Conservation (phyloP, 2,888 invertebrate genomes). For the Drosophila parthenogenetica region DNA sequence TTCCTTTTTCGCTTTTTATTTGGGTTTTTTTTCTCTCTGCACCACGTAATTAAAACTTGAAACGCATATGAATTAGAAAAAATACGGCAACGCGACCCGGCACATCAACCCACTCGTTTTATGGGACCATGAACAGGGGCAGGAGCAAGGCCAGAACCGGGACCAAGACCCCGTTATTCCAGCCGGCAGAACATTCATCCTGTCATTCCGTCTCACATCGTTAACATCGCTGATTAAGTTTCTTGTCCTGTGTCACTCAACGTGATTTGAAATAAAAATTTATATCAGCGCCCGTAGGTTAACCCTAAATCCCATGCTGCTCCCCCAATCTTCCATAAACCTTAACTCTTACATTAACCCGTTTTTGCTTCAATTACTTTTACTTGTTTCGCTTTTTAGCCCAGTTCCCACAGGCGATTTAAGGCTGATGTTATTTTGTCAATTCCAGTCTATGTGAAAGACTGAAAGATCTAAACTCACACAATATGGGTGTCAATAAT, state of each 20-base stretch:
- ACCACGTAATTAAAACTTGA: conserved; percentile 84
- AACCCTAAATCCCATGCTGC: not conserved
- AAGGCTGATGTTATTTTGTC: not conserved
- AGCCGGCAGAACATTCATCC: conserved; percentile 12
- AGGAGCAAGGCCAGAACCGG: conserved; percentile 31
- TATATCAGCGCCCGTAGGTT: conserved; percentile 42
- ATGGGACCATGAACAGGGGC: conserved; percentile 37
- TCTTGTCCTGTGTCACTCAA: conserved; percentile 82
- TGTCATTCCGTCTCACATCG: conserved; percentile 75
- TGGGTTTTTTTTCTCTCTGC: conserved; percentile 18
- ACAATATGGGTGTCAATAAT: no score
- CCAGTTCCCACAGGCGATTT: conserved; percentile 14
- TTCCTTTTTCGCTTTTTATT: conserved; percentile 34
- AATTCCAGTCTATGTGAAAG: not conserved
- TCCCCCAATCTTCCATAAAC: not conserved
- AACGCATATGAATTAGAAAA: conserved; percentile 84
- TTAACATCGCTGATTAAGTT: conserved; percentile 83
- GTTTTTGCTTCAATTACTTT: conserved; percentile 43
- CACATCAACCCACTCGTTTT: conserved; percentile 54
- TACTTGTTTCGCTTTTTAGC: conserved; percentile 30
- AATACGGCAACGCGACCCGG: conserved; percentile 66
- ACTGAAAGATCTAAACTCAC: not conserved
- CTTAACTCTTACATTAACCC: conserved; percentile 39
- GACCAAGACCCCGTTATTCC: conserved; percentile 24
- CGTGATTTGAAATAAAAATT: conserved; percentile 79